phyloP scores from a whole-genome alignment of 2,113 vertebrate genomes.

The Poecile atricapillus region DNA sequence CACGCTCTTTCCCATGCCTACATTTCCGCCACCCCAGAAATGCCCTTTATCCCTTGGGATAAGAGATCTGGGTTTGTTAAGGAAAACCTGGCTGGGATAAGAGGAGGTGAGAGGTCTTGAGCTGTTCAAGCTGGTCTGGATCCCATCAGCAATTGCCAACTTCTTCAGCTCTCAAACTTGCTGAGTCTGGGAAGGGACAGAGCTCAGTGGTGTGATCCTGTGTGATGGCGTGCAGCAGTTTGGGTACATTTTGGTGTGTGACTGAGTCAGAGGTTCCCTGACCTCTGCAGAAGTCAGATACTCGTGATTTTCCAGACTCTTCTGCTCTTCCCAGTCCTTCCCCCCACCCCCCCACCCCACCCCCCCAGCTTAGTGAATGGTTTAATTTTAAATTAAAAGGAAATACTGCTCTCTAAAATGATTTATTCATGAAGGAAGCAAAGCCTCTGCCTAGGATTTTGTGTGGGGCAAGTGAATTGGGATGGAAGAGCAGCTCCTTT shows the following conservation, averaged over 20 bases:
- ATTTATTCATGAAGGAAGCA: constrained; percentile 32
- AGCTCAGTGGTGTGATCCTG: not conserved
- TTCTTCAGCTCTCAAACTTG: not conserved
- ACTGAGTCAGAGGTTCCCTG: constrained; percentile 9
- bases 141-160: not conserved
- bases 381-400: constrained; percentile 50
- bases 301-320: constrained; percentile 8
- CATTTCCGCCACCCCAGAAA: constrained; percentile 20
- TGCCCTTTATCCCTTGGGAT: constrained; percentile 41
- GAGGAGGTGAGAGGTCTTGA: not conserved
- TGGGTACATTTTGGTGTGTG: not conserved
- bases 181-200: not conserved
- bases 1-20: constrained; percentile 24
- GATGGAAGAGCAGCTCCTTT: not conserved
- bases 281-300: constrained; percentile 9
- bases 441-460: not conserved
- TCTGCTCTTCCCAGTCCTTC: not conserved
- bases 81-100: not conserved
- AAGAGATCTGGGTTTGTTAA: constrained; percentile 28
- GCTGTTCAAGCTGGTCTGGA: not conserved
- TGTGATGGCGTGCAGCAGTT: not conserved
- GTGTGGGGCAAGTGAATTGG: not conserved
- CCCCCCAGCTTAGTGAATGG: not conserved
- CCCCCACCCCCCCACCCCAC: not conserved
- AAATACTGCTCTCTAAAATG: constrained; percentile 33